These are phyloP conservation scores for Leucoma salicis DNA, from an alignment of 2,888 invertebrate genomes.

Conservation along the genomic window DNA sequence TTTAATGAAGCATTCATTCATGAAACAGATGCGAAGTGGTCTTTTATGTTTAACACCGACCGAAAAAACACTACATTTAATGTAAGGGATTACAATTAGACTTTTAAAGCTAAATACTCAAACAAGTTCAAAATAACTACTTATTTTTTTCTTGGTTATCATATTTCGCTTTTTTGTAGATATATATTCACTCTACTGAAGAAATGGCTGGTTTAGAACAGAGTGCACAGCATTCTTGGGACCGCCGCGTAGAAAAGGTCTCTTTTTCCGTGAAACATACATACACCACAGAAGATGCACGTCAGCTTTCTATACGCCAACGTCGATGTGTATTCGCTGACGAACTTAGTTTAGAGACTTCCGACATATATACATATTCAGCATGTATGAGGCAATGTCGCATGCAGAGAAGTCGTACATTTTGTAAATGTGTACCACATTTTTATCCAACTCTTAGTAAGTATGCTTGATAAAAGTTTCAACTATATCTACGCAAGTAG, in stretches of 20 bases:
- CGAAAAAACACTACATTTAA: slow-evolving; percentile 70
- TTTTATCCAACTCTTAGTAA: slow-evolving; percentile 85
- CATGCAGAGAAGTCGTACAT: slow-evolving; percentile 83
- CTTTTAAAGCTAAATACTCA: too few species aligned
- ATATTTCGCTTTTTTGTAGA: slow-evolving; percentile 40
- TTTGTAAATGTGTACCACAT: slow-evolving; percentile 87
- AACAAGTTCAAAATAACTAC: too few species aligned
- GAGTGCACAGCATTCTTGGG: slow-evolving; percentile 87
- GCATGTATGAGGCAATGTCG: slow-evolving; percentile 89
- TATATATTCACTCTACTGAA: slow-evolving; percentile 86
- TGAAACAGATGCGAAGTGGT: slow-evolving; percentile 86
- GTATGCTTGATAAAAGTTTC: too few species aligned
- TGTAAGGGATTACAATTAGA: too few species aligned
- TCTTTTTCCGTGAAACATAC: slow-evolving; percentile 88
- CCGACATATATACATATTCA: slow-evolving; percentile 85
- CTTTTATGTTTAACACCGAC: slow-evolving; percentile 79
- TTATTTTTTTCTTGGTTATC: neutral
- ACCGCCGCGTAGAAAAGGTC: slow-evolving; percentile 81
- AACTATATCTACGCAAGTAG: too few species aligned
- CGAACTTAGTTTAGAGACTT: slow-evolving; percentile 84
- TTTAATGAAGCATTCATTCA: slow-evolving; percentile 81
- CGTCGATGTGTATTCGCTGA: slow-evolving; percentile 87
- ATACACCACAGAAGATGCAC: slow-evolving; percentile 88
- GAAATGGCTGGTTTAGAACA: slow-evolving; percentile 87
- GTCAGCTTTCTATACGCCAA: slow-evolving; percentile 85